Base-by-base conservation (phyloP, 2,888 invertebrate species). In the Cistogaster globosa region DNA sequence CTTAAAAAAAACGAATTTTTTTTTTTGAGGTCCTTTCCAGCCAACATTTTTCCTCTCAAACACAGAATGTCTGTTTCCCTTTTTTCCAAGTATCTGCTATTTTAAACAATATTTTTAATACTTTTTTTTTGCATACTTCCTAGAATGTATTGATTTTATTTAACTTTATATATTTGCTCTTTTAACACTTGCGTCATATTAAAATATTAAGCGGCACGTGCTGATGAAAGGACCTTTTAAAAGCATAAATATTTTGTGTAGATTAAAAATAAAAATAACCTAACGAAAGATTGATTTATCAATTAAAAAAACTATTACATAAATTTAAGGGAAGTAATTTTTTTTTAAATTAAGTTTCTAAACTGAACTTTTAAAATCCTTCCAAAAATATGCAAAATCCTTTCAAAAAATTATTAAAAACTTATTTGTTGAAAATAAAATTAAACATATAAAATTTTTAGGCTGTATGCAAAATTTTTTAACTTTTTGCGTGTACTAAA, bases 401-500 rank as follows among this genome's bases (percentile, higher is more conserved):
- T 58, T 72, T 58, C 16, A 6, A 14, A 57, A 79, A 72, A 58
- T 72, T 72, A 65, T 65, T 79, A 36, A 38, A 16, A 69, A 22
- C 57, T 36, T 53, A 26, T 74, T 53, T 42, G 14, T 38, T 6
- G 16, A 16, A 48, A 48, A 48, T 48, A 14, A 14, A 48, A 5
- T 48, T 48, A 48, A 48, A n/a, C 1, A 48, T n/a, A 3, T n/a
- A 48, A 6, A n/a, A n/a, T 6, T 16, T 48, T 5, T n/a, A 48
- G 16, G 1, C n/a, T n/a, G n/a, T 42, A 11, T 26, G 20, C 5
- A 18, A 20, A 9, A 20, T 53, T 48, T 1, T n/a, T 48, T 1
- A 26, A 26, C 5, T 48, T 72, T 72, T 3, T 67, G 67, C 71
- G 83, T 84, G 82, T 77, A 76, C 83, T 80, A 85, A 83, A 60